A percentile compares a stretch with the other conserved stretches of the same genome.
These are phyloP conservation scores for Gallinago stenura DNA, from an alignment of 2,797 vertebrate species.

Conservation along the genomic window DNA sequence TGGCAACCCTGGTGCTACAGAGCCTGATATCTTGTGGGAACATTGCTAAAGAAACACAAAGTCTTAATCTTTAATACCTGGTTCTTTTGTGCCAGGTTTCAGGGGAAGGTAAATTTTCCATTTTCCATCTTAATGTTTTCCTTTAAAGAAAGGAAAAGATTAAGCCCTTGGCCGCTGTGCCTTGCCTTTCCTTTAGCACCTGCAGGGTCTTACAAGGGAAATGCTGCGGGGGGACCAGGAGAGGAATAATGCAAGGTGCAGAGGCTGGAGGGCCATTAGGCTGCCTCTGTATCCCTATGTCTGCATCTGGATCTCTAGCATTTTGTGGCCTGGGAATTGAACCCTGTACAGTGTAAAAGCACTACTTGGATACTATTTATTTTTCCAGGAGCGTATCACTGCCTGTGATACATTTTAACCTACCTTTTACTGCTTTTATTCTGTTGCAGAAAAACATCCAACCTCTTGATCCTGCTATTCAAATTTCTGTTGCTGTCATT, in stretches of 20 bases:
- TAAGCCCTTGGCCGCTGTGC: neutral
- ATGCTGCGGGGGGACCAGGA: neutral
- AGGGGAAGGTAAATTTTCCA: neutral
- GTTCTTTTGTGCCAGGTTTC: neutral
- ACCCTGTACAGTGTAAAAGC: neutral
- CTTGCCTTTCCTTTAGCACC: neutral
- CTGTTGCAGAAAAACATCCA: neutral
- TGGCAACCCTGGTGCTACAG: slow-evolving; percentile 33
- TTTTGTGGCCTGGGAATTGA: neutral
- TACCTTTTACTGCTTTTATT: neutral
- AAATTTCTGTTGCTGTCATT: neutral
- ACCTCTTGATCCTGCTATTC: neutral
- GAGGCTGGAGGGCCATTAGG: neutral
- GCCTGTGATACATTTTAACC: neutral
- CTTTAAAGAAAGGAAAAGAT: neutral
- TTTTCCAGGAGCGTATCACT: neutral
- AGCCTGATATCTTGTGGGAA: neutral
- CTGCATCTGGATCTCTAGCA: neutral
- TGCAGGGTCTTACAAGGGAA: neutral
- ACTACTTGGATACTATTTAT: neutral
- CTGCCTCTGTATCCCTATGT: neutral
- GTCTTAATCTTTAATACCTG: neutral
- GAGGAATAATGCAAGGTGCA: neutral
- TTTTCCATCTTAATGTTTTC: neutral
- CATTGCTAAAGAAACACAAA: slow-evolving; percentile 15